Evolutionary conservation across 1,140 invertebrate species (phyloP).

Genomic region (Hycleus cichorii): DNA sequence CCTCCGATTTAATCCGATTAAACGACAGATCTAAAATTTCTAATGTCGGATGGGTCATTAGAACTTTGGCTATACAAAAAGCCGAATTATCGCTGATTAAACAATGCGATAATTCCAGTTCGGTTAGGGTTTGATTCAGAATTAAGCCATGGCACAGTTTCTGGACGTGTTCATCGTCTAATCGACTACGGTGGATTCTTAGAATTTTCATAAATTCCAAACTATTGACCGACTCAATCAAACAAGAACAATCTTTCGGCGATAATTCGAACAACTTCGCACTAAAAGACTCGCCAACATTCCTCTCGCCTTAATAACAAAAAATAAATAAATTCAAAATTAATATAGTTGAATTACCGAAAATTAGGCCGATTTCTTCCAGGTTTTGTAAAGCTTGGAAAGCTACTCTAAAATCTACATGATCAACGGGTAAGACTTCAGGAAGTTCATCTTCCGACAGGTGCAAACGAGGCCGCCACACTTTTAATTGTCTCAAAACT

Average conservation of each 20-base stretch:
- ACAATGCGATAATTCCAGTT: constrained; percentile 38
- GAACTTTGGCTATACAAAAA: constrained; percentile 34
- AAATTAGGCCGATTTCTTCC: neutral
- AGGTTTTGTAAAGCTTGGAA: constrained; percentile 16
- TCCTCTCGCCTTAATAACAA: constrained; percentile 24
- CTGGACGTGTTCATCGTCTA: constrained; percentile 33
- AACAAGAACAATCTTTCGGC: constrained; percentile 26
- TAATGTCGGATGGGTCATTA: constrained; percentile 27
- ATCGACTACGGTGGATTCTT: constrained; percentile 29
- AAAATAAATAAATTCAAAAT: neutral
- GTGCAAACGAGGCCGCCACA: constrained; percentile 34
- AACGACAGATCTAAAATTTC: constrained; percentile 32
- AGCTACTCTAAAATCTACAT: constrained; percentile 36
- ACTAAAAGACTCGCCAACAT: constrained; percentile 28
- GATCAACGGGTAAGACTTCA: constrained; percentile 33
- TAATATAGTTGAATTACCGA: neutral
- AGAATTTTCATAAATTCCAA: constrained; percentile 31
- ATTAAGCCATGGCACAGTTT: constrained; percentile 32
- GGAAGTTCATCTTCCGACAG: constrained; percentile 35
- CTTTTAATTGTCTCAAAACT: constrained; percentile 33
- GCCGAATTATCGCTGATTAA: constrained; percentile 36
- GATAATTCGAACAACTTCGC: constrained; percentile 37
- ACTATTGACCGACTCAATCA: constrained; percentile 31
- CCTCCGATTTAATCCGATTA: constrained; percentile 34
- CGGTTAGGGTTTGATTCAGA: constrained; percentile 28